These are phyloP conservation scores for Cavia aperea DNA, from an alignment of 2,113 vertebrate species.

Conservation along the genomic window DNA sequence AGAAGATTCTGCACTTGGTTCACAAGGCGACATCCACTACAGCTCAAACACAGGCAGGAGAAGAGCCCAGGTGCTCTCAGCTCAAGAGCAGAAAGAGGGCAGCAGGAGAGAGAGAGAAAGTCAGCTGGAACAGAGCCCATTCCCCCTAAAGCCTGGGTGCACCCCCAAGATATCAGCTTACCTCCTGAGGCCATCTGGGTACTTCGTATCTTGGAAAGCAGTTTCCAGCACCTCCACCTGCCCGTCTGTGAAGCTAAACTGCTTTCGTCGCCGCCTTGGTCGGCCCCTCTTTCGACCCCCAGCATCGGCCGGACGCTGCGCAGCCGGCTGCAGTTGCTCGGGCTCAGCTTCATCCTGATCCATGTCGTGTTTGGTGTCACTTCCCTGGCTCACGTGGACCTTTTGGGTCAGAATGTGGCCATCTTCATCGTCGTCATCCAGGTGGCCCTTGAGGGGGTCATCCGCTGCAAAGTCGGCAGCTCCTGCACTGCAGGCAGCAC, in stretches of 20 bases:
- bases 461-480: not conserved
- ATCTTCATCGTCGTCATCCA: not conserved
- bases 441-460: fast-evolving
- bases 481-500: not conserved
- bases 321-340: not conserved
- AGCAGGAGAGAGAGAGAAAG: too few species aligned
- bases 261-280: not conserved
- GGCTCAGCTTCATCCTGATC: not conserved
- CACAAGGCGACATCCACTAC: fast-evolving
- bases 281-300: fast-evolving
- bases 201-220: too few species aligned
- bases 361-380: too few species aligned
- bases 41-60: too few species aligned
- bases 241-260: too few species aligned
- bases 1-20: not conserved
- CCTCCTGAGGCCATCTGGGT: too few species aligned
- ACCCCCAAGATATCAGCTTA: too few species aligned
- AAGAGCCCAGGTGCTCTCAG: too few species aligned
- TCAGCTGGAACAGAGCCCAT: too few species aligned
- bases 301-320: not conserved
- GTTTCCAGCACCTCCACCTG: not conserved
- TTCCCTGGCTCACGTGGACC: not conserved
- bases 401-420: not conserved
- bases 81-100: too few species aligned
- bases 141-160: too few species aligned